Evolutionary conservation across 2,797 vertebrate species (phyloP), one percentile per base, ranked within the genome.

Genomic region (Poeciliopsis gracilis): DNA sequence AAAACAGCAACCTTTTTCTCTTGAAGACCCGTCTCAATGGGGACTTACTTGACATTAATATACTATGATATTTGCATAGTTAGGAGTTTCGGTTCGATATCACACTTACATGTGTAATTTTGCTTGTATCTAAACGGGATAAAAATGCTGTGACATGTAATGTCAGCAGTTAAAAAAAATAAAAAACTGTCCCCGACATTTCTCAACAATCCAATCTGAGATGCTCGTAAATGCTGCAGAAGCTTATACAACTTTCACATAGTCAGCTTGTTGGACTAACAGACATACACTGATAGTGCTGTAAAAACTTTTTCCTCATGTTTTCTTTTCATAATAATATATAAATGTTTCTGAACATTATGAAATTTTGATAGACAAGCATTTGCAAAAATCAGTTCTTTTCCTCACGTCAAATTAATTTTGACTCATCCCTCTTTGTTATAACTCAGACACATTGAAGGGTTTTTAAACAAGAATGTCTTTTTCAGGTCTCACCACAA

Each of bases 21-120:
- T 47, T 75, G 43, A 84, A 78, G 30, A 47, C 53, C 61, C 70
- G 16, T 82, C 67, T 63, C 30, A 63, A 36, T 36, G 16, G 41
- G 77, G 23, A 36, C 30, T 73, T 73, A 12, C 8, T 25, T 53
- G 47, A 45, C 30, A 70, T 63, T 36, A 36, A 72, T 59, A 45
- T 16, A 36, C 8, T 33, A 49, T 13, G 7, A 28, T 28, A 76
- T 78, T 79, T 72, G 15, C 53, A 77, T 4, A 36, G 8, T 33
- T 63, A 71, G 72, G 5, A 73, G 16, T 16, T 6, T 20, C 0
- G 43, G 16, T 66, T 71, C 76, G 55, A 1, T 51, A 57, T 80
- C 13, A 70, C 1, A 16, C 75, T 18, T 25, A 13, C 23, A 53
- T n/a, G 5, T 73, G 8, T 28, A 30, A 13, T 75, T n/a, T 4